Percentiles rank a stretch among this genome's conserved stretches.
Evolutionary conservation across 1,140 invertebrate species (phyloP).

Genomic region (Pseudomyrmex cubaensis): DNA sequence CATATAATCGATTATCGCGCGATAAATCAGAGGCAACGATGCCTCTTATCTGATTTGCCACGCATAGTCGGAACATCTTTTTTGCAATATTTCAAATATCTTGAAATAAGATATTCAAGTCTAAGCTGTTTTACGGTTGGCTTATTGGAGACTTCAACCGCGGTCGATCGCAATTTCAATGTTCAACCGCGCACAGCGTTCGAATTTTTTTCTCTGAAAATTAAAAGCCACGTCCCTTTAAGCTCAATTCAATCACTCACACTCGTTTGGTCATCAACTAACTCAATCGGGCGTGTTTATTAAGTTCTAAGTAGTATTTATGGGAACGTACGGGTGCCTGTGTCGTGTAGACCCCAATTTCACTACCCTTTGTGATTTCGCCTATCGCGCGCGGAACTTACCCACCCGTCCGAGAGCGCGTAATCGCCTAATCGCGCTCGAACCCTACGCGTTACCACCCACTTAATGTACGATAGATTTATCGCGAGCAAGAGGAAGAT

Average conservation of each 20-base stretch:
- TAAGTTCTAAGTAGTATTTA: conserved; percentile 28
- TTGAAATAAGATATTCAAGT: background rate
- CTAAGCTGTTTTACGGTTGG: background rate
- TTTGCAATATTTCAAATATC: conserved; percentile 13
- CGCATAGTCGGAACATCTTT: conserved; percentile 29
- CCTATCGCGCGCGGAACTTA: conserved; percentile 11
- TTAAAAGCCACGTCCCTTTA: background rate
- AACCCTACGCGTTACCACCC: conserved; percentile 61
- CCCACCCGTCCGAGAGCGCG: conserved; percentile 50
- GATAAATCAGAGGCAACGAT: conserved; percentile 50
- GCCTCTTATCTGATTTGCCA: conserved; percentile 32
- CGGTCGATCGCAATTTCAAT: background rate
- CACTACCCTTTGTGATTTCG: conserved; percentile 39
- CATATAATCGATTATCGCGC: conserved; percentile 40
- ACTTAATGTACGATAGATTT: conserved; percentile 66
- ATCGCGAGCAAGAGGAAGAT: conserved; percentile 53
- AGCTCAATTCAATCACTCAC: conserved; percentile 1
- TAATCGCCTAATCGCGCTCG: conserved; percentile 59
- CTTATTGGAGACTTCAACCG: background rate
- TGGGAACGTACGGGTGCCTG: background rate
- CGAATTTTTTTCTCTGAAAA: background rate
- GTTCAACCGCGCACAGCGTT: background rate
- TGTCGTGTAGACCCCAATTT: conserved; percentile 36
- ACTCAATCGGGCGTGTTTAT: conserved; percentile 62
- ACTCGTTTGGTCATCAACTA: conserved; percentile 1